These are phyloP conservation scores for Miichthys miiuy DNA, from an alignment of 2,797 vertebrate species.

Conservation along the genomic window DNA sequence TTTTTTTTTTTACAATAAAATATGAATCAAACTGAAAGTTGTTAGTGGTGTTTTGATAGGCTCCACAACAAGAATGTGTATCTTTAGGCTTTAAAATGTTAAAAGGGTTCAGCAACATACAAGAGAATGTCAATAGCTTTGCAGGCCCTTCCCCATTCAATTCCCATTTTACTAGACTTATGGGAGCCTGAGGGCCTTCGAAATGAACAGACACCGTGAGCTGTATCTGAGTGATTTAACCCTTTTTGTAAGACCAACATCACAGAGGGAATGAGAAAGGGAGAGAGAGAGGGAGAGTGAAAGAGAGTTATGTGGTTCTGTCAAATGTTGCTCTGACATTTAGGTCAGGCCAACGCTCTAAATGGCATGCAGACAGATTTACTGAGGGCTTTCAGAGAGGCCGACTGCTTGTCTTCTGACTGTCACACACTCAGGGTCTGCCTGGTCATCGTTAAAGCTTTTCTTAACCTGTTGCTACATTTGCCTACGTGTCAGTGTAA, in stretches of 20 bases:
- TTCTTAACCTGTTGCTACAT: constrained; percentile 33
- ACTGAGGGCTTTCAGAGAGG: constrained; percentile 65
- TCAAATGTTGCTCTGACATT: constrained; percentile 75
- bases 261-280: constrained; percentile 30
- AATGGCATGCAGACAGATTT: constrained; percentile 76
- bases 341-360: constrained; percentile 72
- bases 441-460: constrained; percentile 42
- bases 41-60: constrained; percentile 6
- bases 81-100: constrained; percentile 18
- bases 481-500: not conserved
- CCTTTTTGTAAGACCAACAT: constrained; percentile 53
- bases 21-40: not conserved
- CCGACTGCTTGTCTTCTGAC: constrained; percentile 59
- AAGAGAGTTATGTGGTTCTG: constrained; percentile 62
- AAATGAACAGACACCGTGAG: constrained; percentile 35
- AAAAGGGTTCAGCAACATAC: constrained; percentile 11
- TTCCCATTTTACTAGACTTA: constrained; percentile 31
- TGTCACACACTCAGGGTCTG: constrained; percentile 55
- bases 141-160: constrained; percentile 8
- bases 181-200: constrained; percentile 18
- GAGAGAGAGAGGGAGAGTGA: constrained; percentile 28
- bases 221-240: constrained; percentile 56
- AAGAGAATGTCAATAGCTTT: constrained; percentile 21
- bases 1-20: not conserved
- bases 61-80: not conserved